Evolutionary conservation across 1,140 invertebrate species (phyloP).

Genomic region (Sesamia nonagrioides): DNA sequence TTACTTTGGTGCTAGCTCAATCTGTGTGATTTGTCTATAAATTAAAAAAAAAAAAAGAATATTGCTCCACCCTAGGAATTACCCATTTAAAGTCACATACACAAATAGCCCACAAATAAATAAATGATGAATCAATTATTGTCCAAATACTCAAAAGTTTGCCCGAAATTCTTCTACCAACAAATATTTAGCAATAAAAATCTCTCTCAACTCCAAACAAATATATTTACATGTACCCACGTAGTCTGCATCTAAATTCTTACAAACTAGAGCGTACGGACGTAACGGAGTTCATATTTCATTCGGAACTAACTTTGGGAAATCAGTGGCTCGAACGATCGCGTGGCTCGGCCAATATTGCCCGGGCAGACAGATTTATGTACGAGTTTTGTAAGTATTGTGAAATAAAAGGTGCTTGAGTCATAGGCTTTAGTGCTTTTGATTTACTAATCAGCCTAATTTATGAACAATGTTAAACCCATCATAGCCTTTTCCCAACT

Average conservation of each 20-base stretch:
- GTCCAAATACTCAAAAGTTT: too few species aligned
- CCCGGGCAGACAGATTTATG: constrained; percentile 18
- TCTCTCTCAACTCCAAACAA: neutral
- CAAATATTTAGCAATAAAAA: constrained; percentile 7
- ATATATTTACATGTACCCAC: neutral
- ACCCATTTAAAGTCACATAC: too few species aligned
- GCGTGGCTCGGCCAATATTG: constrained; percentile 27
- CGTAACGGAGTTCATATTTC: constrained; percentile 37
- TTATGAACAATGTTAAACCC: too few species aligned
- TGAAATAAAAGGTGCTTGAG: neutral
- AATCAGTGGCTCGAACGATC: constrained; percentile 41
- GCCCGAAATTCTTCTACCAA: too few species aligned
- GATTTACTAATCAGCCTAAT: neutral
- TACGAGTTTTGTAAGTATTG: neutral
- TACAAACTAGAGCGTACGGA: constrained; percentile 37
- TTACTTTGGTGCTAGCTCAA: too few species aligned
- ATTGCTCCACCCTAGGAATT: too few species aligned
- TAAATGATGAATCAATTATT: too few species aligned
- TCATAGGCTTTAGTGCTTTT: neutral
- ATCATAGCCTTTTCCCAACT: too few species aligned
- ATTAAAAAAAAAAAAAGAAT: too few species aligned
- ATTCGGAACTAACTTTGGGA: constrained; percentile 37
- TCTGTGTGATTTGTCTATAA: too few species aligned
- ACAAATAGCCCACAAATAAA: too few species aligned
- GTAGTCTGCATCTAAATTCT: neutral